Conservation (phyloP, 2,113 vertebrate genomes). For the Mobula birostris region DNA sequence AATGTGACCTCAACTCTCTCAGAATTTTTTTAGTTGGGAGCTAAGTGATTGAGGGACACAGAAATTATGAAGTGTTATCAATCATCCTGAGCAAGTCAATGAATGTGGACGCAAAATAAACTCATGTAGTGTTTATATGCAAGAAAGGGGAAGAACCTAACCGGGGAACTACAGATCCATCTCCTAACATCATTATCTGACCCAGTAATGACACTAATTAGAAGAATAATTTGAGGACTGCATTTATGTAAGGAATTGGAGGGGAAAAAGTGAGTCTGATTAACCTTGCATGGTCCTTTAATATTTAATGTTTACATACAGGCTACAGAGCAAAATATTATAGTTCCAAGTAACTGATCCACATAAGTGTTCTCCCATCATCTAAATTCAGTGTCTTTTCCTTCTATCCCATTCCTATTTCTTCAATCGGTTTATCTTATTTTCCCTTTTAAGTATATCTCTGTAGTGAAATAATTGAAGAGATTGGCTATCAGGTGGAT, state of each 20-base stretch:
- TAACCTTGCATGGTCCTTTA: too few species aligned
- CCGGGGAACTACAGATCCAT: not conserved
- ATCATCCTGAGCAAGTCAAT: not conserved
- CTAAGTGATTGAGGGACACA: conserved; percentile 7
- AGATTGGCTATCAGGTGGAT: too few species aligned
- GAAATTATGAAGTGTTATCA: not conserved
- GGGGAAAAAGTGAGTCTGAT: not conserved
- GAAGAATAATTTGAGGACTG: not conserved
- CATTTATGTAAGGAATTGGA: not conserved
- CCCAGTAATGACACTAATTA: not conserved
- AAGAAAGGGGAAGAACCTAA: not conserved
- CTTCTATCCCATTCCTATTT: too few species aligned
- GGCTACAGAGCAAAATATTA: too few species aligned
- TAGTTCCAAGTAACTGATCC: too few species aligned
- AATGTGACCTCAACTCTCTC: not conserved
- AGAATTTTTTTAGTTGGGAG: not conserved
- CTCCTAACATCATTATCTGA: not conserved
- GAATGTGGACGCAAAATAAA: not conserved
- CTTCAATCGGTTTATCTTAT: too few species aligned
- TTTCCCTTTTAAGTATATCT: too few species aligned
- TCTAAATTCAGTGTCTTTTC: too few species aligned
- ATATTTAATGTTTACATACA: too few species aligned
- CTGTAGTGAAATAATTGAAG: too few species aligned
- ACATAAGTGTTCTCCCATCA: too few species aligned
- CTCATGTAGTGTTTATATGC: not conserved